Conservation (phyloP, 2,888 invertebrate genomes). For the Athetis lepigone region DNA sequence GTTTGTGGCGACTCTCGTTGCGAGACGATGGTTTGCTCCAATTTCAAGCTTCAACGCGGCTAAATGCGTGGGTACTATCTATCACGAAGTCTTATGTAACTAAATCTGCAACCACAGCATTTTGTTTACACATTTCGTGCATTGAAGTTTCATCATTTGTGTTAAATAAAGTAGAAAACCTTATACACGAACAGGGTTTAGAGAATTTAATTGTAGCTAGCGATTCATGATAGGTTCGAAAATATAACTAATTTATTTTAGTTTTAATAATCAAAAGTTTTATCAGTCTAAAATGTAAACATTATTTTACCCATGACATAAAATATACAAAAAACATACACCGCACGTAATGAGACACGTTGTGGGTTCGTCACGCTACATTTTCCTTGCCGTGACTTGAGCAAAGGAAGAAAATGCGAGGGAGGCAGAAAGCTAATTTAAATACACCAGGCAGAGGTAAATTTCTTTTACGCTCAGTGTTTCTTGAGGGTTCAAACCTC, state of each 20-base stretch:
- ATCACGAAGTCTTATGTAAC: slow-evolving; percentile 47
- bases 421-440: slow-evolving; percentile 58
- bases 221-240: slow-evolving; percentile 6
- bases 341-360: slow-evolving; percentile 34
- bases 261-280: not conserved
- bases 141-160: slow-evolving; percentile 32
- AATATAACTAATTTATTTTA: slow-evolving; percentile 8
- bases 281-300: not conserved
- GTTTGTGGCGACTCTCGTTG: slow-evolving; percentile 58
- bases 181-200: not conserved
- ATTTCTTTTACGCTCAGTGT: slow-evolving; percentile 50
- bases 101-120: slow-evolving; percentile 24
- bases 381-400: slow-evolving; percentile 36
- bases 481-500: slow-evolving; percentile 53
- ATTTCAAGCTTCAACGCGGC: slow-evolving; percentile 68
- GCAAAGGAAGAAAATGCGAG: slow-evolving; percentile 46
- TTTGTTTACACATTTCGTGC: slow-evolving; percentile 41
- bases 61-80: slow-evolving; percentile 45
- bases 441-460: slow-evolving; percentile 54
- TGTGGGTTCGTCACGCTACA: slow-evolving; percentile 27
- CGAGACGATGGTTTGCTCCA: slow-evolving; percentile 59
- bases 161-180: slow-evolving; percentile 2
- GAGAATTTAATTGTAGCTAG: not conserved
- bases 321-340: not conserved
- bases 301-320: no score